Evolutionary conservation across 1,140 invertebrate species (phyloP).

Genomic region (Drosophila rhopaloa): DNA sequence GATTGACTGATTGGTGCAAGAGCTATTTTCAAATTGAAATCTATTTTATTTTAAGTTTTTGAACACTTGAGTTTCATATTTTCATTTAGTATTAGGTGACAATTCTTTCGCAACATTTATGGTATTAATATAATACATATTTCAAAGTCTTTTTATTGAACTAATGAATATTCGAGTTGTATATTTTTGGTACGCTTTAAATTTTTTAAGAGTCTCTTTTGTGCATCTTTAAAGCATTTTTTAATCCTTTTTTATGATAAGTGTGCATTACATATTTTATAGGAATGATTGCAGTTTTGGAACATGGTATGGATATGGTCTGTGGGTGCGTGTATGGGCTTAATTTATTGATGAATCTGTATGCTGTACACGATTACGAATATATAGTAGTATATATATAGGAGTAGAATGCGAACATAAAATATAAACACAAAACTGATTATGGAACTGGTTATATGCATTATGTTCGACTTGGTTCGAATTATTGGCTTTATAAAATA

Average conservation of each 20-base stretch:
- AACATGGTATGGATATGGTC: slow-evolving; percentile 9
- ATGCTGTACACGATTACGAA: slow-evolving; percentile 63
- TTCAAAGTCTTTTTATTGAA: neutral
- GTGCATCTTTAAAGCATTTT: slow-evolving; percentile 2
- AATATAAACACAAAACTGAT: slow-evolving; percentile 63
- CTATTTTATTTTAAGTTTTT: neutral
- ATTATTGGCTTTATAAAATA: slow-evolving; percentile 27
- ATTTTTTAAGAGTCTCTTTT: neutral
- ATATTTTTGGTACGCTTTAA: neutral
- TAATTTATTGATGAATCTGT: slow-evolving; percentile 45
- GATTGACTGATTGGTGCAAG: slow-evolving; percentile 7
- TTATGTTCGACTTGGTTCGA: slow-evolving; percentile 17
- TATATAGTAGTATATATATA: slow-evolving; percentile 41
- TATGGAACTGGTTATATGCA: slow-evolving; percentile 33
- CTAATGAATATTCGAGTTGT: neutral
- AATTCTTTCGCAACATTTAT: no score
- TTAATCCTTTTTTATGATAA: slow-evolving; percentile 8
- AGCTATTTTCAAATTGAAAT: slow-evolving; percentile 6
- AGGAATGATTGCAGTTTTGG: slow-evolving; percentile 7
- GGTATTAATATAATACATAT: neutral
- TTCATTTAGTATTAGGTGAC: no score
- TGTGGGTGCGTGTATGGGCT: slow-evolving; percentile 31
- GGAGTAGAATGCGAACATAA: slow-evolving; percentile 48
- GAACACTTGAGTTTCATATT: neutral
- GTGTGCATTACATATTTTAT: slow-evolving; percentile 9